phyloP scores from a whole-genome alignment of 2,113 vertebrate genomes.

The Rhinopithecus roxellana region DNA sequence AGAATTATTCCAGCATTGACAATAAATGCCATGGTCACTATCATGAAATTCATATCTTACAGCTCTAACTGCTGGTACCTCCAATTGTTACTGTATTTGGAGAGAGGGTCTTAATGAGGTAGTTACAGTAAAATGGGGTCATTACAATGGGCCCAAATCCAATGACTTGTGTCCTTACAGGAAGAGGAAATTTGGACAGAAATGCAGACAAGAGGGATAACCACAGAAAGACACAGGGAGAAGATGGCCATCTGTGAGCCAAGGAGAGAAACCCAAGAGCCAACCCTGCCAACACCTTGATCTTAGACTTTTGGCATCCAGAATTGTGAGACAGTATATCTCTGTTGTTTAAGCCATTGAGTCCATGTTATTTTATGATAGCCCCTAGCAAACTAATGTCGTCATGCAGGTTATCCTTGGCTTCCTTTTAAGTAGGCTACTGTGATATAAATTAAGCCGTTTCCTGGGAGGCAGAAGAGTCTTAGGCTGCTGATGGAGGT shows the following conservation, averaged over 20 bases:
- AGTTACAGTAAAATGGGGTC: background rate
- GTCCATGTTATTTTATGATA: background rate
- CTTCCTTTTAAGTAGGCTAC: background rate
- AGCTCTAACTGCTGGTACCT: background rate
- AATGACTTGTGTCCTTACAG: background rate
- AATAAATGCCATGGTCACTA: background rate
- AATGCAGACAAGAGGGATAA: fast-evolving
- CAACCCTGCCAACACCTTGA: background rate
- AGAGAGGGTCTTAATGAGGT: background rate
- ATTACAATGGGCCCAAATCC: background rate
- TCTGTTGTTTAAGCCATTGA: background rate
- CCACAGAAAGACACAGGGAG: background rate
- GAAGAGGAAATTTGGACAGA: background rate
- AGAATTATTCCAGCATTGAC: background rate
- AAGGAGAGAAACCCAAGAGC: background rate
- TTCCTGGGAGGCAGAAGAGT: background rate
- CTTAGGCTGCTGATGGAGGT: background rate
- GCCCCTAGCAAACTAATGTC: background rate
- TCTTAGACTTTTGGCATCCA: background rate
- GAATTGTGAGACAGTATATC: background rate
- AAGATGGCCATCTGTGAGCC: background rate
- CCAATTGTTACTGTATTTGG: background rate
- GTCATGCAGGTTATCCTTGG: background rate
- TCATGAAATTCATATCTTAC: background rate
- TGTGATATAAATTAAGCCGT: background rate